Conservation (phyloP, 64 coral and sea anemone genomes). For the Exaiptasia diaphana region DNA sequence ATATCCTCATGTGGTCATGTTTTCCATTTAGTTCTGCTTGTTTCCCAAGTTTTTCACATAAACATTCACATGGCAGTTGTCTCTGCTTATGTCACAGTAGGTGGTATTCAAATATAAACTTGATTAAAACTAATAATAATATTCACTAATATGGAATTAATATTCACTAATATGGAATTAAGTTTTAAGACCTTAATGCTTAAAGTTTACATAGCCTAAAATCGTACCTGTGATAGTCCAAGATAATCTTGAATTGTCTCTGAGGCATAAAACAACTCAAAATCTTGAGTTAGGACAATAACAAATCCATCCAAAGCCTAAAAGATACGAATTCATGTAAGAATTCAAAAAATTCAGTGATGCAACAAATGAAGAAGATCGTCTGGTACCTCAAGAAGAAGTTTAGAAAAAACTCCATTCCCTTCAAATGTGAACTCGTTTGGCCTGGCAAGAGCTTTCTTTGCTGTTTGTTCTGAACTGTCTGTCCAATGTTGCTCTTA, state of each 20-base stretch:
- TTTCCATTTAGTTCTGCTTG: too few species aligned
- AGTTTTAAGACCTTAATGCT: neutral
- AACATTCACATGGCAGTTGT: too few species aligned
- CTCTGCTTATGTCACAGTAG: neutral
- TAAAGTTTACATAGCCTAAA: neutral
- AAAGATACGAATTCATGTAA: neutral
- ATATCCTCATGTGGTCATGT: too few species aligned
- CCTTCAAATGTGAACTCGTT: slow-evolving; percentile 46
- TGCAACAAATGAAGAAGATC: neutral
- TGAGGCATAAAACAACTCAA: slow-evolving; percentile 93
- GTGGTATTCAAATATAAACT: too few species aligned
- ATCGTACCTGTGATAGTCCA: slow-evolving; percentile 94
- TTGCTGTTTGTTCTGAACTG: slow-evolving; percentile 13
- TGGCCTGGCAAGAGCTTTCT: neutral
- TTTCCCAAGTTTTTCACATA: too few species aligned
- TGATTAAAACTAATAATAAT: too few species aligned
- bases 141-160: too few species aligned
- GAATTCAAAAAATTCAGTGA: neutral
- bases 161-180: too few species aligned
- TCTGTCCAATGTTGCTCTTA: slow-evolving; percentile 64
- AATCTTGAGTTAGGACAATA: slow-evolving; percentile 93
- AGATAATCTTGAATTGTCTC: slow-evolving; percentile 93
- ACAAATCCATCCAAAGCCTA: slow-evolving; percentile 98
- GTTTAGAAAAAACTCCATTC: slow-evolving; percentile 82
- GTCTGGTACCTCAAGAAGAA: slow-evolving; percentile 67